Base-by-base conservation (phyloP, 1,140 invertebrate species). In the Neodiprion lecontei region DNA sequence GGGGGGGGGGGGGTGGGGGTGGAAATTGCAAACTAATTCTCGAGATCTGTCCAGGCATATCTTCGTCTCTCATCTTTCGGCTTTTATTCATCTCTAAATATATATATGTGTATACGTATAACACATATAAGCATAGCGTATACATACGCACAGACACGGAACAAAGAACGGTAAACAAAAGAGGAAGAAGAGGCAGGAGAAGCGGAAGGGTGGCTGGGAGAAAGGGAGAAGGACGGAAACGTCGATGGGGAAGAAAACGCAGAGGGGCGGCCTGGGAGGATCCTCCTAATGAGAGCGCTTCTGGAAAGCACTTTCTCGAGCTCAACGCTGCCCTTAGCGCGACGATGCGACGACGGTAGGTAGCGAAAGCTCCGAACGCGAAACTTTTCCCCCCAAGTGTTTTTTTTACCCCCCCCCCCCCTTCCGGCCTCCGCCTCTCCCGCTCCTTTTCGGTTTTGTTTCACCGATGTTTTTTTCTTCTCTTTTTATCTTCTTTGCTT, bases 11-110 rank as follows among this genome's bases (percentile, higher is more conserved):
- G 7, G 3, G 61, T 0, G 17, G 17, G 17, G 12, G 0, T 21
- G 23, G 17, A 69, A 69, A 69, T 69, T 69, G 67, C 7, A 69
- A 69, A 69, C 67, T 69, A 69, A 69, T 69, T 69, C 67, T 69
- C 21, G 67, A 69, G 53, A 69, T 69, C 67, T 10, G 14, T 14
- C 67, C 11, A 61, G 53, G 53, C n/a, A 40, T 40, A 40, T 61
- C 53, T 17, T 61, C 21, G 11, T 69, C 67, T 69, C 21, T 69
- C 67, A 69, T 69, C 67, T 69, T 69, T 23, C 12, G 23, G 53
- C 28, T 5, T 21, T 21, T 40, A 40, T 40, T 3, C 28, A 40
- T 40, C 28, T 40, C 28, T 5, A 40, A 40, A 40, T 40, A 40
- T 40, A 40, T 40, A 40, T 5, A 40, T 40, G 5, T 40, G 5